Conservation (phyloP, 1,140 invertebrate genomes). For the Drosophila pachea region DNA sequence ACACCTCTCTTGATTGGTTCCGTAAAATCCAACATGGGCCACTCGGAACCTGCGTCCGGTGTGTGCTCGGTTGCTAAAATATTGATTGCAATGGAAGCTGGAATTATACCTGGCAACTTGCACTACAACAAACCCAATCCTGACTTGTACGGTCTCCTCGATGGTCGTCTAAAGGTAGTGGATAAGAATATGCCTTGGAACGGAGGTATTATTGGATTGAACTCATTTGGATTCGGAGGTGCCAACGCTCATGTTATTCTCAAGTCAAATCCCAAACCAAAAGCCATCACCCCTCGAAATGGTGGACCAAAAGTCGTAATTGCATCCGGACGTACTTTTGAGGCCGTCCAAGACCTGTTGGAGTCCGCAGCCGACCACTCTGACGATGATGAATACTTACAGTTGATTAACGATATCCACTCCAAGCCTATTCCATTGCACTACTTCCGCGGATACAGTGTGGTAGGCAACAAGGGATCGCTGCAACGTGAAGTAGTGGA, state of each 20-base stretch:
- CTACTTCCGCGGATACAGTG: constrained; percentile 86
- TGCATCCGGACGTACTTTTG: constrained; percentile 91
- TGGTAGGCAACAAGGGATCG: constrained; percentile 81
- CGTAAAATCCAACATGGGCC: constrained; percentile 99
- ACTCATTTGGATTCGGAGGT: constrained; percentile 98
- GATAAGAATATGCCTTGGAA: constrained; percentile 88
- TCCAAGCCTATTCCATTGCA: constrained; percentile 85
- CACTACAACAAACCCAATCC: constrained; percentile 93
- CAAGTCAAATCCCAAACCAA: constrained; percentile 87
- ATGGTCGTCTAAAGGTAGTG: constrained; percentile 94
- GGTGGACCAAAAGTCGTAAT: constrained; percentile 86
- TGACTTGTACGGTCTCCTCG: constrained; percentile 91
- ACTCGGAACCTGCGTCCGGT: constrained; percentile 96
- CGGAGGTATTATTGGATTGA: constrained; percentile 91
- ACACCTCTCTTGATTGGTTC: constrained; percentile 94
- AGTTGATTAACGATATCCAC: constrained; percentile 88
- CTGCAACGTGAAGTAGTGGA: constrained; percentile 77
- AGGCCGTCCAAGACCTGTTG: constrained; percentile 86
- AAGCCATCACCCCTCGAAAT: constrained; percentile 81
- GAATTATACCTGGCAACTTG: constrained; percentile 92
- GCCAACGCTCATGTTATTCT: constrained; percentile 96
- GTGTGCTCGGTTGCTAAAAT: constrained; percentile 93
- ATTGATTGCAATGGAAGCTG: constrained; percentile 93
- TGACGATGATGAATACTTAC: constrained; percentile 87
- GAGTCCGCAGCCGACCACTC: constrained; percentile 82